Evolutionary conservation across 2,113 vertebrate species (phyloP).

Genomic region (Zosterops borbonicus): DNA sequence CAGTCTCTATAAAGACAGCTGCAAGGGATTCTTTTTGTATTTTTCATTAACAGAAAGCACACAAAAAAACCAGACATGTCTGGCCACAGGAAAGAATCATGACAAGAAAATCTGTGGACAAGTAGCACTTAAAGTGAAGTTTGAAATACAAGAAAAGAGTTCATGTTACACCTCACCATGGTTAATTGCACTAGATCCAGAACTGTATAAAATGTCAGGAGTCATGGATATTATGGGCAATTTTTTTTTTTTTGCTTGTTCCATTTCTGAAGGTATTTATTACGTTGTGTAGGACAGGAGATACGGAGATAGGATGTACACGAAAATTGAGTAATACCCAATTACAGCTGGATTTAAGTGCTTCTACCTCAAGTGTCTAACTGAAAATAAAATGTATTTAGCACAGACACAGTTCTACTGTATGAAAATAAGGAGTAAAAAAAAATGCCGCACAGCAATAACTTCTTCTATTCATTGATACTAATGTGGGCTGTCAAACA

Average conservation of each 20-base stretch:
- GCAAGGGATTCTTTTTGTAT: neutral
- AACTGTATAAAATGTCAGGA: neutral
- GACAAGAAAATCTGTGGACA: neutral
- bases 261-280: neutral
- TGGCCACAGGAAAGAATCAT: neutral
- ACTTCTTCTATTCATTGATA: neutral
- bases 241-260: neutral
- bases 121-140: neutral
- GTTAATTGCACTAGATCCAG: neutral
- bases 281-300: neutral
- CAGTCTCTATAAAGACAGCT: neutral
- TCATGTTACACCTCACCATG: neutral
- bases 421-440: neutral
- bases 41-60: neutral
- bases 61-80: neutral
- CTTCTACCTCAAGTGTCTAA: neutral
- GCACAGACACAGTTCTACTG: neutral
- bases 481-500: neutral
- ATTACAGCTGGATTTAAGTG: neutral
- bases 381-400: neutral
- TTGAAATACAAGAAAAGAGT: neutral
- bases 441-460: neutral
- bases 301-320: neutral
- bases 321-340: neutral
- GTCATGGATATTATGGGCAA: neutral